Evolutionary conservation across 2,797 vertebrate species (phyloP), one percentile per base, ranked within the genome.

Genomic region (Synanceia verrucosa): DNA sequence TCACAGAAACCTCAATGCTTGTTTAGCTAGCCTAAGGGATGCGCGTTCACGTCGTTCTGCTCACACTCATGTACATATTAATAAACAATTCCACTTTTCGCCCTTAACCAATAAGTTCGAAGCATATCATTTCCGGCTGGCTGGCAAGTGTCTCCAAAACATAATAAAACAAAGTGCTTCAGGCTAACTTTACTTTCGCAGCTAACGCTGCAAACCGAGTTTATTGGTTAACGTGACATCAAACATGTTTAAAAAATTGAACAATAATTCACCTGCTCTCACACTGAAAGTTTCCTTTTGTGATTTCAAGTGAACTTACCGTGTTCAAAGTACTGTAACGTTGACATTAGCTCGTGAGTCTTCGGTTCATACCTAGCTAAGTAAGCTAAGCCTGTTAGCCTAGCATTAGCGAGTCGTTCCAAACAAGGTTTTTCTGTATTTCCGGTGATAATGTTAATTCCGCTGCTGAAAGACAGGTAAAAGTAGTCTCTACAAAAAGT

Each of bases 21-120:
- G 19, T 53, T 37, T 24, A 33, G 19, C 43, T 39, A 14, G 16
- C 6, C 37, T 26, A 18, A 8, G 3, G 1, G 31, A 63, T 55
- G 81, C 71, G 75, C 75, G 76, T 53, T 65, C 82, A 41, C 50
- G 65, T 44, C 8, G 18, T 36, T 50, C 47, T 47, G 59, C 24
- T 41, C 9, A 33, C 9, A 5, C 19, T 57, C 16, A n/a, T 18
- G 37, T 41, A 9, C 34, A 24, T 21, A 18, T 41, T 18, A 16
- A 18, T 21, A 12, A 19, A 65, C 12, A 26, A 34, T 29, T n/a
- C 0, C 11, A 50, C n/a, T 39, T 4, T 16, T 18, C 9, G 13
- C 8, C 2, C 11, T 36, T 39, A 12, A 44, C 3, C 2, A 28
- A 50, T 55, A 29, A 10, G 6, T 24, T 16, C 8, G 2, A 31